phyloP scores from a whole-genome alignment of 92 coral and sea anemone species.

The Parazoanthus swiftii region DNA sequence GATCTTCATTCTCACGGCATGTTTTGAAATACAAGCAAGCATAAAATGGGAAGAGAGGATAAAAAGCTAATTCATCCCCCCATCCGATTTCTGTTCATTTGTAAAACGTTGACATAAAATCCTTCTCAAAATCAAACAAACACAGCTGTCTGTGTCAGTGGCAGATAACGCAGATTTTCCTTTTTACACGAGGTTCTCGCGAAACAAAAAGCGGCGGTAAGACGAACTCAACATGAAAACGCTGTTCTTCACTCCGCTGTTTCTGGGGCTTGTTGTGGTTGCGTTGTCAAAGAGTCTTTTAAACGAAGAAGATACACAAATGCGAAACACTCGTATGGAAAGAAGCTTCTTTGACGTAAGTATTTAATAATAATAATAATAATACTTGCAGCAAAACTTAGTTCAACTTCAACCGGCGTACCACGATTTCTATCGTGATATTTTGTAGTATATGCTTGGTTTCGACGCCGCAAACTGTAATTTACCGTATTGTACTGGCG shows the following conservation, averaged over 20 bases:
- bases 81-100: not conserved
- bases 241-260: not conserved
- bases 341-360: constrained; percentile 22
- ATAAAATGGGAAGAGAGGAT: not conserved
- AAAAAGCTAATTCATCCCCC: not conserved
- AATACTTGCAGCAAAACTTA: not conserved
- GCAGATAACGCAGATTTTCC: not conserved
- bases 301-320: not conserved
- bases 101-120: not conserved
- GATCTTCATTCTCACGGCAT: not conserved
- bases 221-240: not conserved
- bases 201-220: not conserved
- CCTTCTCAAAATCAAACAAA: not conserved
- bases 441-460: not conserved
- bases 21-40: not conserved
- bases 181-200: not conserved
- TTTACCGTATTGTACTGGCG: too few species aligned
- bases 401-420: not conserved
- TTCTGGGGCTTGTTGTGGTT: not conserved
- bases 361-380: not conserved
- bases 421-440: not conserved
- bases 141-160: constrained; percentile 9
- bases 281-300: not conserved
- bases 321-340: not conserved
- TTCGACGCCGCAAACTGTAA: too few species aligned